Base-by-base conservation (phyloP, 2,888 invertebrate species). In the Holacanthella duospinosa region DNA sequence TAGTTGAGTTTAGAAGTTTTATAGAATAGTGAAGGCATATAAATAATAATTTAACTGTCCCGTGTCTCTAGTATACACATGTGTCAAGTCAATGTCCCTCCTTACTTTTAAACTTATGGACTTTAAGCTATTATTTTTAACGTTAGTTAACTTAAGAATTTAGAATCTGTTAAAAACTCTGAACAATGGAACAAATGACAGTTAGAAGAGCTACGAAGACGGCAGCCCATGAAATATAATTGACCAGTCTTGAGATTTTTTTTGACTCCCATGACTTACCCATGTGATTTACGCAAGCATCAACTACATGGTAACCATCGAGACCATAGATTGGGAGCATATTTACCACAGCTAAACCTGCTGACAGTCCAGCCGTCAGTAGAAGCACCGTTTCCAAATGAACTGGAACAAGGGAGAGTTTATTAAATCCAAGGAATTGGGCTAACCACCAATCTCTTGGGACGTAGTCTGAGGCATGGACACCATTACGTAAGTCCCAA, bases 321-420 rank as follows among this genome's bases (percentile, higher is more conserved):
- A 72, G 59, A 19, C 71, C 71, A 56, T 70, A 72, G 58, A 72
- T 71, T 2, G 72, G 72, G 24, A 72, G 58, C 68, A 70, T 72
- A 59, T 72, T 72, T 12, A 72, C 72, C 26, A 72, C 71, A 29
- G 72, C 72, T 21, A 72, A 63, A 19, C 72, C 72, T 24, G 72
- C 72, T 54, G 72, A 72, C 43, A 71, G 53, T 19, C 72, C 72
- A 21, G 71, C 70, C n/a, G 71, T 71, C 36, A 72, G 59, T 21
- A 72, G 63, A 55, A 72, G 66, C 56, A 72, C 69, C 63, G 72
- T 72, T 65, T 72, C 72, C 43, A 72, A 55, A 55, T 71, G 69
- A 36, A 69, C 67, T 25, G 71, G 71, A 43, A 72, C 43, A 60
- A 64, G 66, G 29, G 66, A 64, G 43, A 72, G 64, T 36, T 57